Base-by-base conservation (phyloP, 2,888 invertebrate species). In the Cybosia mesomella region DNA sequence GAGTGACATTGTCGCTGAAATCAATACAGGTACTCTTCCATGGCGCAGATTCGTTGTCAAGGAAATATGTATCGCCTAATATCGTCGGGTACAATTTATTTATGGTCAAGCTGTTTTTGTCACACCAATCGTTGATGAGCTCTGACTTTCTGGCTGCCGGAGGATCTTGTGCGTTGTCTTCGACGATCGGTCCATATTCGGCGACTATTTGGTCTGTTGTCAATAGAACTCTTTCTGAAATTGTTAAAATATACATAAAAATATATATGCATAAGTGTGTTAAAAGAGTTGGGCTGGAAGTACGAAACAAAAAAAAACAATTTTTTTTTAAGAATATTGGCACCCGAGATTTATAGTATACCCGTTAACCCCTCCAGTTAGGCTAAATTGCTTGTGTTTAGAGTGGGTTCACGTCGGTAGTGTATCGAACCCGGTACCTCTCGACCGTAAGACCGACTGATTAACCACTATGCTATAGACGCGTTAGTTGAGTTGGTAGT, bases 151-250 rank as follows among this genome's bases (percentile, higher is more conserved):
- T 86, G 66, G 53, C 28, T 13, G 81, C 80, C 7, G 82, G 75
- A n/a, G 77, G 78, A 13, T 83, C 83, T 71, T 82, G 88, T 55
- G 86, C 77, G 58, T 89, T 84, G 53, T 93, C 89, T 75, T 94
- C 90, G 67, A 84, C 70, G 9, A 89, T 80, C 0, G 90, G 87
- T 76, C 87, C 91, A 70, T 97, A 97, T 89, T 97, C 96, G 10
- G 96, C 96, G 36, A 96, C 89, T 75, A 96, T 84, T 78, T 95
- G 90, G 73, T 96, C 96, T 80, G 96, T 96, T 65, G 96, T 96
- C 75, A 97, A 88, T 80, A 96, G 82, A 76, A 97, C 92, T 92
- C 96, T 96, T 78, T 96, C 97, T 96, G 92, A 4, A 95, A 83
- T 21, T 15, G 21, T 8, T 49, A 61, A 13, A 49, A 11, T 36